Conservation (phyloP, 2,888 invertebrate genomes). For the Eupithecia pulchellata region DNA sequence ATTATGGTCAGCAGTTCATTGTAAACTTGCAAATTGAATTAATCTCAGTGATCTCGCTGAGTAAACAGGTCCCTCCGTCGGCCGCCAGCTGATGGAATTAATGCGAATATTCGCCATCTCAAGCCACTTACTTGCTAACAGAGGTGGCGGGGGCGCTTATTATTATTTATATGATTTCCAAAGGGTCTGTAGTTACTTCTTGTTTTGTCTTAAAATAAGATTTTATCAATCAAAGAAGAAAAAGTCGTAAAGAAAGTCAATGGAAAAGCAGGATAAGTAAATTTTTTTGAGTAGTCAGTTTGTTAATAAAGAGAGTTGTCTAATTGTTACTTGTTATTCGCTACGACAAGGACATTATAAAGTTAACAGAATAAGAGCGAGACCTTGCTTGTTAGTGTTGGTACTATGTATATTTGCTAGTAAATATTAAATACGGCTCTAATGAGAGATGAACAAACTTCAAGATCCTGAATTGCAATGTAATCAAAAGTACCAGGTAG, state of each 20-base stretch:
- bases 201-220: too few relatives aligned
- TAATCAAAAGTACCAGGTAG: slow-evolving; percentile 27
- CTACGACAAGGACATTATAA: not conserved
- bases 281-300: not conserved
- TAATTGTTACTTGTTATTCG: not conserved
- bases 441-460: slow-evolving; percentile 30
- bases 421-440: slow-evolving; percentile 12
- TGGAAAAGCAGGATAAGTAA: not conserved
- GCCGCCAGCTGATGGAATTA: slow-evolving; percentile 15
- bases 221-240: not conserved
- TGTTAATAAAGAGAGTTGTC: not conserved
- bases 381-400: not conserved
- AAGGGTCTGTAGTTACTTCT: not conserved
- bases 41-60: slow-evolving; percentile 6
- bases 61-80: slow-evolving; percentile 24
- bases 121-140: slow-evolving; percentile 12
- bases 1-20: slow-evolving; percentile 6
- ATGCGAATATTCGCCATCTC: slow-evolving; percentile 14
- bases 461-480: slow-evolving; percentile 29
- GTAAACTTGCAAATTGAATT: slow-evolving; percentile 15
- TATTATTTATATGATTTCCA: not conserved
- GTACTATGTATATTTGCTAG: not conserved
- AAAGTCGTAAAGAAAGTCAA: not conserved
- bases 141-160: not conserved
- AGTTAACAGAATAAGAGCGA: not conserved